These are phyloP conservation scores for Bombyx mandarina DNA, from an alignment of 1,140 invertebrate species.

Conservation along the genomic window DNA sequence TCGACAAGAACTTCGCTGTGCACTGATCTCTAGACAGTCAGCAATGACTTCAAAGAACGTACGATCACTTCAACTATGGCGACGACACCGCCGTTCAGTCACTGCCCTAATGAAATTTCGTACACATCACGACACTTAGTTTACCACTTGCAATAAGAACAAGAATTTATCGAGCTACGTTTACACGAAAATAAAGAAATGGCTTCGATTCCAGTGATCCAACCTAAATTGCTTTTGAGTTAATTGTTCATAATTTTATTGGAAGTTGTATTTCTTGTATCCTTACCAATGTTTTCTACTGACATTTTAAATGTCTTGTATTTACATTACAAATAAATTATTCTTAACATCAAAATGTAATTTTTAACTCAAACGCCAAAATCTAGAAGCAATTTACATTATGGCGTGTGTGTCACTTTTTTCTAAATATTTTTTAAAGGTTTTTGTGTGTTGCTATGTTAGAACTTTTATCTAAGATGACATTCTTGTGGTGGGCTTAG, in stretches of 20 bases:
- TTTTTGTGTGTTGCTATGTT: slow-evolving; percentile 7
- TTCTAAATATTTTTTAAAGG: slow-evolving; percentile 49
- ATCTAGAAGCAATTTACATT: slow-evolving; percentile 69
- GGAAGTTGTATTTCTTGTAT: slow-evolving; percentile 21
- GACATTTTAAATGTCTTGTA: slow-evolving; percentile 64
- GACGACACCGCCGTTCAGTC: slow-evolving; percentile 34
- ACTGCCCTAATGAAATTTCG: slow-evolving; percentile 16
- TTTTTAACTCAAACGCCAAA: slow-evolving; percentile 66
- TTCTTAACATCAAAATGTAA: slow-evolving; percentile 58
- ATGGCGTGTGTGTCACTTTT: slow-evolving; percentile 70
- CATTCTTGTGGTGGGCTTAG: too few relatives aligned
- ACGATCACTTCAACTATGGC: slow-evolving; percentile 54
- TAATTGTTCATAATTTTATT: slow-evolving; percentile 22
- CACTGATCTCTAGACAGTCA: background rate
- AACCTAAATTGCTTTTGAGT: slow-evolving; percentile 50
- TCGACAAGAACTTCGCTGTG: too few relatives aligned
- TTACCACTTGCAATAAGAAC: slow-evolving; percentile 13
- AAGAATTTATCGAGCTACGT: slow-evolving; percentile 29
- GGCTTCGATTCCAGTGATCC: slow-evolving; percentile 59
- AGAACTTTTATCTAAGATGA: background rate
- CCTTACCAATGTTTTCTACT: slow-evolving; percentile 61
- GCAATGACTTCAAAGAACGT: slow-evolving; percentile 1
- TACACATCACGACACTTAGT: slow-evolving; percentile 13
- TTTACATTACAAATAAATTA: slow-evolving; percentile 38
- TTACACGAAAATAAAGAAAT: slow-evolving; percentile 49